These are phyloP conservation scores for Dromiciops gliroides DNA, from an alignment of 2,113 vertebrate genomes.

Conservation along the genomic window DNA sequence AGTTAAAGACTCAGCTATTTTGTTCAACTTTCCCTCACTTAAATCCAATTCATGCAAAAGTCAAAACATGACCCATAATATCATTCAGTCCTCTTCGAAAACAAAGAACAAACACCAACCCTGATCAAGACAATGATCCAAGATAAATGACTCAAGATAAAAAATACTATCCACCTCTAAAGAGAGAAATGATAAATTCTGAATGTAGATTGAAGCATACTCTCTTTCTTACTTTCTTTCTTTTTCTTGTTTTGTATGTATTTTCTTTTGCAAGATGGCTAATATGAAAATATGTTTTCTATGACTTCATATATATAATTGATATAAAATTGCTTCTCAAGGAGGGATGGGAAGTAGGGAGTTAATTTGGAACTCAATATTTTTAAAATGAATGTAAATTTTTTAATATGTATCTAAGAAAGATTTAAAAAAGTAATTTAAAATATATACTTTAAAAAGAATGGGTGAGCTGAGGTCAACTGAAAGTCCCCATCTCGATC, in stretches of 20 bases:
- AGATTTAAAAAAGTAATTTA: background rate
- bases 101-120: no score
- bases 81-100: no score
- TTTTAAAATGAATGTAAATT: background rate
- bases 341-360: background rate
- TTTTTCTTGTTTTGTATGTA: background rate
- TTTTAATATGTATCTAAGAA: background rate
- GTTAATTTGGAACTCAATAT: background rate
- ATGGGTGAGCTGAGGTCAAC: background rate
- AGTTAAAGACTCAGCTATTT: background rate
- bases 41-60: no score
- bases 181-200: background rate
- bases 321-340: background rate
- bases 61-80: no score
- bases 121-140: background rate
- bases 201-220: background rate
- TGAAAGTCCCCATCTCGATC: background rate
- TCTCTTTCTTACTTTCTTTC: background rate
- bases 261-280: background rate
- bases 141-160: background rate
- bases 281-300: background rate
- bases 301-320: background rate
- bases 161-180: background rate
- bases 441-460: background rate
- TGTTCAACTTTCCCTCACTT: no score